Percentiles rank a stretch among this genome's conserved stretches.
Conservation (phyloP, 2,888 invertebrate species). For the Eupeodes latifasciatus region DNA sequence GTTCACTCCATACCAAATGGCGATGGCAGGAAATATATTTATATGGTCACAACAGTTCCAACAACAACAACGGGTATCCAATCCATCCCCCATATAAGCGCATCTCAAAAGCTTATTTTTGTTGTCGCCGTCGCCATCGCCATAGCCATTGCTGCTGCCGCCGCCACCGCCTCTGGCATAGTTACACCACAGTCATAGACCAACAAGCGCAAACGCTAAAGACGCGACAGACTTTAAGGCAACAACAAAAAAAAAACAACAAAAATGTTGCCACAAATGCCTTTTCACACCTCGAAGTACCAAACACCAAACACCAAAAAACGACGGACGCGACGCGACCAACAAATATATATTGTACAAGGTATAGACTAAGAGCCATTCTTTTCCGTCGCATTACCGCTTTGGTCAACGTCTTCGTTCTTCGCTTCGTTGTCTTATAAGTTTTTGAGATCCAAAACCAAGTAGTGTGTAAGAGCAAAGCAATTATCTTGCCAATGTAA, state of each 20-base stretch:
- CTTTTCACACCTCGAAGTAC: slow-evolving; percentile 74
- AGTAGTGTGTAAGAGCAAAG: slow-evolving; percentile 52
- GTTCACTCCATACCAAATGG: slow-evolving; percentile 47
- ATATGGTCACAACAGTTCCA: slow-evolving; percentile 70
- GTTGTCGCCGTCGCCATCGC: slow-evolving; percentile 40
- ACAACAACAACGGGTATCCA: slow-evolving; percentile 29
- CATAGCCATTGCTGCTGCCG: slow-evolving; percentile 32
- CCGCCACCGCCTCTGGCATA: slow-evolving; percentile 60
- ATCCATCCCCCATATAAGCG: slow-evolving; percentile 69
- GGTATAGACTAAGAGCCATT: slow-evolving; percentile 24
- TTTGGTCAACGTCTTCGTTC: neutral
- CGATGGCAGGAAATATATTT: slow-evolving; percentile 62
- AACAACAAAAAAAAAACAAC: slow-evolving; percentile 29
- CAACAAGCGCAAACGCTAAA: slow-evolving; percentile 14
- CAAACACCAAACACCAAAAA: slow-evolving; percentile 1
- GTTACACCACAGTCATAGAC: slow-evolving; percentile 47
- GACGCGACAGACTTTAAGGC: slow-evolving; percentile 35
- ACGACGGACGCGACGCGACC: slow-evolving; percentile 6
- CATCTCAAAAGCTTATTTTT: slow-evolving; percentile 70
- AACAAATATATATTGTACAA: neutral
- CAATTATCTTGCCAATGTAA: slow-evolving; percentile 75
- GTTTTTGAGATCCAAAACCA: slow-evolving; percentile 13
- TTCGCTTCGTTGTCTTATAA: slow-evolving; percentile 3
- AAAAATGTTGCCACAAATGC: slow-evolving; percentile 73
- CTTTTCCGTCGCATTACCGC: slow-evolving; percentile 2